Evolutionary conservation across 2,797 vertebrate genomes (phyloP).

Genomic region (Apogon talboti): DNA sequence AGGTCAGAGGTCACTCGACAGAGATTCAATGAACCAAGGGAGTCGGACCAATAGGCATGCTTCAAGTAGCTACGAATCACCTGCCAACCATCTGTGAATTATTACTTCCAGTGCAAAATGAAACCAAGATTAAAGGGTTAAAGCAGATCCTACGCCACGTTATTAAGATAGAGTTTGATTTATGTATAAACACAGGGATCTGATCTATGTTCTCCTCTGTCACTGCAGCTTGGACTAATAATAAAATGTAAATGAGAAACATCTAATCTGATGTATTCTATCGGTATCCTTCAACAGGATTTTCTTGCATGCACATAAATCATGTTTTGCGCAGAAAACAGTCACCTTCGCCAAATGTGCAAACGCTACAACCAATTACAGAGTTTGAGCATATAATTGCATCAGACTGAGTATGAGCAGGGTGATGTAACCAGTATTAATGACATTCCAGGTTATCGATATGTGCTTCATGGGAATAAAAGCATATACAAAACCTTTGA

Average conservation of each 20-base stretch:
- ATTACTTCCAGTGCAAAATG: neutral
- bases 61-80: constrained; percentile 7
- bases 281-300: neutral
- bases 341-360: no score
- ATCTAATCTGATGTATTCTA: neutral
- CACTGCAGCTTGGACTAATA: neutral
- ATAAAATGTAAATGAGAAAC: neutral
- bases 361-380: no score
- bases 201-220: neutral
- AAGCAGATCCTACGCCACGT: neutral
- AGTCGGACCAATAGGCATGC: constrained; percentile 22
- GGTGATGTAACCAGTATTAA: no score
- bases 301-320: neutral
- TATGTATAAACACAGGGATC: neutral
- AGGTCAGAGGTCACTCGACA: constrained; percentile 32
- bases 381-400: no score
- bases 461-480: no score
- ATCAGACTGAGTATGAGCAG: no score
- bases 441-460: no score
- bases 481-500: no score
- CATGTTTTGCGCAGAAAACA: no score
- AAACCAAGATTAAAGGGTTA: constrained; percentile 19
- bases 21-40: neutral
- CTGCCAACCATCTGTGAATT: constrained; percentile 30
- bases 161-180: constrained; percentile 9